phyloP scores from a whole-genome alignment of 2,888 invertebrate genomes.

The Tortrix viridana region DNA sequence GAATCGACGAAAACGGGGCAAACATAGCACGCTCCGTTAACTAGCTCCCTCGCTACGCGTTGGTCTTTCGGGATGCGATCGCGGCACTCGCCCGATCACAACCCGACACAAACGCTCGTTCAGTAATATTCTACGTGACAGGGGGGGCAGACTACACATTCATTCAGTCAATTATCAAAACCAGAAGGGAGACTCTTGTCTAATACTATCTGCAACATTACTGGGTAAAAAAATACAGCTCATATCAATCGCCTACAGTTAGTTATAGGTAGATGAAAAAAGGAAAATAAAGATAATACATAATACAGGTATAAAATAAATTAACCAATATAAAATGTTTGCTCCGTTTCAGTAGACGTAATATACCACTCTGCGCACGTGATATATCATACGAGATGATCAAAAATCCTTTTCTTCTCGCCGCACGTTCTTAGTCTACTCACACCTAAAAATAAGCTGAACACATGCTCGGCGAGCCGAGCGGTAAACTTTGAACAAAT shows the following conservation, averaged over 20 bases:
- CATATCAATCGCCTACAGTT: slow-evolving; percentile 21
- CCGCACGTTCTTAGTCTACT: slow-evolving; percentile 70
- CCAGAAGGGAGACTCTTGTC: background rate
- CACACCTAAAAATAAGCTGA: slow-evolving; percentile 83
- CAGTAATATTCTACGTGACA: slow-evolving; percentile 13
- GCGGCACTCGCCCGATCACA: slow-evolving; percentile 14
- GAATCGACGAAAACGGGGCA: slow-evolving; percentile 80
- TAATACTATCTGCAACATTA: slow-evolving; percentile 23
- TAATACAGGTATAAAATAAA: slow-evolving; percentile 53
- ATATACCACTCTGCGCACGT: slow-evolving; percentile 71
- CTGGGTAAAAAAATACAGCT: slow-evolving; percentile 9
- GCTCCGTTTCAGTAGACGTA: slow-evolving; percentile 79
- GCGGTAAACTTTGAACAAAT: slow-evolving; percentile 81
- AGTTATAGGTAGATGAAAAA: slow-evolving; percentile 34
- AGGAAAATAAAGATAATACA: slow-evolving; percentile 50
- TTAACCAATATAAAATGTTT: slow-evolving; percentile 62
- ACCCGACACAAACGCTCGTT: slow-evolving; percentile 36
- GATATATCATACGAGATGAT: slow-evolving; percentile 83
- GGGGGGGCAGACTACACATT: slow-evolving; percentile 21
- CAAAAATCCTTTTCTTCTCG: slow-evolving; percentile 88
- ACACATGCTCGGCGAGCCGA: slow-evolving; percentile 65
- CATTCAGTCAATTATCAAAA: slow-evolving; percentile 2
- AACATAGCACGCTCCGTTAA: slow-evolving; percentile 59
- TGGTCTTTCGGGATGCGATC: slow-evolving; percentile 26
- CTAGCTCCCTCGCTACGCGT: slow-evolving; percentile 31